Conservation (phyloP, 1,140 invertebrate species). For the Trinorchestia longiramus region DNA sequence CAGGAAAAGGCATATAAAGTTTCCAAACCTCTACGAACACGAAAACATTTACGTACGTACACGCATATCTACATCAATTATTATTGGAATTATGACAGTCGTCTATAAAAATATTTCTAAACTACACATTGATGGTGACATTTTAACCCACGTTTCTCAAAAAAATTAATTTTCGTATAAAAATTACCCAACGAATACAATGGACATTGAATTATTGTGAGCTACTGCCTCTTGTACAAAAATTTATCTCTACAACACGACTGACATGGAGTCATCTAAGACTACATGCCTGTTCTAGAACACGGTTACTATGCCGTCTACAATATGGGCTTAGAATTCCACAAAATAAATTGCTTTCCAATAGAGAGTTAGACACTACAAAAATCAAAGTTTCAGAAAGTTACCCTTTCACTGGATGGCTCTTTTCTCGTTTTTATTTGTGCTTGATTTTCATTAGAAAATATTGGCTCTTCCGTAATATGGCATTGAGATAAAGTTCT, state of each 20-base stretch:
- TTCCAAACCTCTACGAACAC: constrained; percentile 8
- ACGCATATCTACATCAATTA: constrained; percentile 18
- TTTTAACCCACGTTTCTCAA: background rate
- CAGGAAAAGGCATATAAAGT: background rate
- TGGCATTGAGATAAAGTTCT: background rate
- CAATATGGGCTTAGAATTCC: background rate
- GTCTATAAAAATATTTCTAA: constrained; percentile 41
- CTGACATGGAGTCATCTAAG: background rate
- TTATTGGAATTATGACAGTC: background rate
- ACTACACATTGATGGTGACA: constrained; percentile 1
- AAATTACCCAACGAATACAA: constrained; percentile 3
- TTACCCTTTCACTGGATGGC: constrained; percentile 50
- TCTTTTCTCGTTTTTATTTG: constrained; percentile 7
- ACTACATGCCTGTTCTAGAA: background rate
- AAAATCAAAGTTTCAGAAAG: background rate
- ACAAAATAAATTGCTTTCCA: background rate
- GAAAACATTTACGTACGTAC: constrained; percentile 15
- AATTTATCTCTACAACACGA: constrained; percentile 5
- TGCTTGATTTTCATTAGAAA: constrained; percentile 42
- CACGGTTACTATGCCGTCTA: background rate
- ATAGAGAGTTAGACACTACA: background rate
- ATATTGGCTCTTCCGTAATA: constrained; percentile 23
- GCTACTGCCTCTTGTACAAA: constrained; percentile 15
- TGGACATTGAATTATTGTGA: background rate
- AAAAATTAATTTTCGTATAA: constrained; percentile 24